Evolutionary conservation across 1,140 invertebrate species (phyloP).

Genomic region (Drosophila asahinai): DNA sequence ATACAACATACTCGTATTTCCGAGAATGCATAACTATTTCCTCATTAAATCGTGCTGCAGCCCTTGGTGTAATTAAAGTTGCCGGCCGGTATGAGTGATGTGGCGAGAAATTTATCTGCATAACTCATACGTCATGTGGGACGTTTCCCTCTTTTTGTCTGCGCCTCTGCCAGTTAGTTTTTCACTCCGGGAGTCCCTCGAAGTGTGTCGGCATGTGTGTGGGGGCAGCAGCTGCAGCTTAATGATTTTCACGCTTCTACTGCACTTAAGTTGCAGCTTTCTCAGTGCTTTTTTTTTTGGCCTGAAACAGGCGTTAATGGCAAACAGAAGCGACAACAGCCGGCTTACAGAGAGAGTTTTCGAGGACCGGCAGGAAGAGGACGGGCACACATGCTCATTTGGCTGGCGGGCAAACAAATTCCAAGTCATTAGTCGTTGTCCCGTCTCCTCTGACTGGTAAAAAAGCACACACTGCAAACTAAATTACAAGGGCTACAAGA

Average conservation of each 20-base stretch:
- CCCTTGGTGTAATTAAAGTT: constrained; percentile 60
- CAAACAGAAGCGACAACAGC: constrained; percentile 73
- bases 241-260: constrained; percentile 74
- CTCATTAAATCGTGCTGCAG: constrained; percentile 25
- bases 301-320: constrained; percentile 64
- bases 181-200: constrained; percentile 22
- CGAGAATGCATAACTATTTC: background rate
- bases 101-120: constrained; percentile 66
- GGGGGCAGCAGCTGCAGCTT: constrained; percentile 64
- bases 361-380: constrained; percentile 9
- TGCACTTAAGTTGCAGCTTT: constrained; percentile 74
- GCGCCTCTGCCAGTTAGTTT: constrained; percentile 20
- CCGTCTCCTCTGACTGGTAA: constrained; percentile 33
- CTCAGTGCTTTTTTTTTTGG: constrained; percentile 28
- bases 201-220: constrained; percentile 7
- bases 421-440: constrained; percentile 77
- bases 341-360: constrained; percentile 17
- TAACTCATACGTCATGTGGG: constrained; percentile 75
- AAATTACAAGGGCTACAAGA: constrained; percentile 56
- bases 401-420: constrained; percentile 75
- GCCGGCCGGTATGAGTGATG: constrained; percentile 63
- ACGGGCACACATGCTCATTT: constrained; percentile 64
- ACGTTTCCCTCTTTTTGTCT: constrained; percentile 22
- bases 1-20: background rate
- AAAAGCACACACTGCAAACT: constrained; percentile 53